Evolutionary conservation across 2,888 invertebrate species (phyloP), one percentile per base, ranked within the genome.

Genomic region (Pyrrhosoma nymphula): DNA sequence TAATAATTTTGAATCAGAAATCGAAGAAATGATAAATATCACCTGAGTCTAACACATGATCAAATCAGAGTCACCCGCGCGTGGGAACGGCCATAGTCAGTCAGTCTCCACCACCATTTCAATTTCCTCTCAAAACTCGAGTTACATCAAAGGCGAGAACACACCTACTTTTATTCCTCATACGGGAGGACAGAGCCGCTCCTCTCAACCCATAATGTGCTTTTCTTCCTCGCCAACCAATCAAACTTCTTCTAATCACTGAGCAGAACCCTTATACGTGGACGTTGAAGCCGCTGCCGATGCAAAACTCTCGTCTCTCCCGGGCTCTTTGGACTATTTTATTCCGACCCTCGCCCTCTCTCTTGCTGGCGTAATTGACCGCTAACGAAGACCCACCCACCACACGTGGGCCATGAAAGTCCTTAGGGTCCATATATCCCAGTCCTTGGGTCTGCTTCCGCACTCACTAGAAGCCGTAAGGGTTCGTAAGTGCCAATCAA

Each of bases 401-500:
- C 12, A 6, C 75, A 30, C 69, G 30, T 35, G 30, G 20, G 12
- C 69, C 69, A 60, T 60, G 6, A 60, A 60, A 60, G 75, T 30
- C 30, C 47, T 47, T 47, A 47, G 47, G 47, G 47, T 8, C 8
- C 47, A 47, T 8, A 8, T 47, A 47, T 47, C 47, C 75, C 35
- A 82, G n/a, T 30, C 75, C 75, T 14, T 18, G 75, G 75, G 35
- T 14, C 75, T 2, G 35, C 75, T 82, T 82, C 30, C 35, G 26
- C 60, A 12, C 60, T 60, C 75, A 30, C 30, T 30, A 82, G 75
- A 35, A 60, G 2, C 30, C 75, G 75, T 16, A 82, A 20, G 30
- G 75, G 75, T 60, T 60, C 35, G 47, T 35, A n/a, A 82, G 75
- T 82, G 75, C 75, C 75, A 82, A 82, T 82, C 75, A 82, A 82